Conservation (phyloP, 2,113 vertebrate genomes). For the Neodontobutis hainanensis region DNA sequence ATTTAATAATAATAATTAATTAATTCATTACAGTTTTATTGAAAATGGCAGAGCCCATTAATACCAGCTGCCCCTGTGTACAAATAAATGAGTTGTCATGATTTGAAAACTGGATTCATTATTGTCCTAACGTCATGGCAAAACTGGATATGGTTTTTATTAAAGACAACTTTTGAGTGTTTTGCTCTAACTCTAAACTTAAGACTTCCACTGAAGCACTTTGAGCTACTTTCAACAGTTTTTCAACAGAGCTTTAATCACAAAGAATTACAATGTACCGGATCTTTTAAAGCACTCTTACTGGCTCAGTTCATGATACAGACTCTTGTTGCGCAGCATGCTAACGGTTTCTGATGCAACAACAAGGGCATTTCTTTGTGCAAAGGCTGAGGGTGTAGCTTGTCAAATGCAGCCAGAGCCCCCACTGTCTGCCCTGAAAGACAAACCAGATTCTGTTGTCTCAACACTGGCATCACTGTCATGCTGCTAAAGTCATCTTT, state of each 20-base stretch:
- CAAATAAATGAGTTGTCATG: too few species aligned
- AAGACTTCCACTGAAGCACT: neutral
- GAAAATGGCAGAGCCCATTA: too few species aligned
- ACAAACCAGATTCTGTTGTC: conserved; percentile 19
- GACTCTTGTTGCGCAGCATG: neutral
- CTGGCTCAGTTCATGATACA: conserved; percentile 23
- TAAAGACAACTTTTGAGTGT: too few species aligned
- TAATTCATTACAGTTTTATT: too few species aligned
- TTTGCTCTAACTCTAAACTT: too few species aligned
- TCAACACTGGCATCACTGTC: neutral
- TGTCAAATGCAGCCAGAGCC: neutral
- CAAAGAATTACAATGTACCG: neutral
- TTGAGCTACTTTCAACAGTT: neutral
- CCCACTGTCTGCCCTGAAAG: neutral
- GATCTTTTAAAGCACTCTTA: neutral
- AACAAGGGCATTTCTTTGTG: conserved; percentile 9
- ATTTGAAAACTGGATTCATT: too few species aligned
- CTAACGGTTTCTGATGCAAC: neutral
- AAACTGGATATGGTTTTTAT: too few species aligned
- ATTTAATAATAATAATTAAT: too few species aligned
- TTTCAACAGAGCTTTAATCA: too few species aligned
- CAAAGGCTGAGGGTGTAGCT: conserved; percentile 28
- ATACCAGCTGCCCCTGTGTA: too few species aligned
- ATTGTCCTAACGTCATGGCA: too few species aligned
- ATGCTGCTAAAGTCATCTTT: conserved; percentile 11